A percentile compares a stretch with the other conserved stretches of the same genome.
These are phyloP conservation scores for Aromia moschata DNA, from an alignment of 2,888 invertebrate genomes.

Conservation along the genomic window DNA sequence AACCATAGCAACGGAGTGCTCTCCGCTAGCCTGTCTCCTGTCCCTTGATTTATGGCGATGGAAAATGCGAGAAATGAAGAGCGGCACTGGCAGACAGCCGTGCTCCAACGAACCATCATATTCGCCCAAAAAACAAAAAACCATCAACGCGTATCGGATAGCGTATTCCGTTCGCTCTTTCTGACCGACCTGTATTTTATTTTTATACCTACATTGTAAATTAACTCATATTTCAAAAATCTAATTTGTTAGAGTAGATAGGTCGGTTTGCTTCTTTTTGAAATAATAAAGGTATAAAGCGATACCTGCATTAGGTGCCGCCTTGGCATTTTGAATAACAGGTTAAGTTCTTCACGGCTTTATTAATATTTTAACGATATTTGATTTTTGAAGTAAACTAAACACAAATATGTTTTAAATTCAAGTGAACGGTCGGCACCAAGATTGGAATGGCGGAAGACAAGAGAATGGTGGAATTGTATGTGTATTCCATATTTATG, in stretches of 20 bases:
- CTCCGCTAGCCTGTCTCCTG: conserved; percentile 65
- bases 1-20: conserved; percentile 65
- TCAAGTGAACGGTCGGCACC: no score
- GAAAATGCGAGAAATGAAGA: conserved; percentile 67
- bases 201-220: conserved; percentile 6
- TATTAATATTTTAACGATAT: no score
- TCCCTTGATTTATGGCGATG: conserved; percentile 66
- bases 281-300: no score
- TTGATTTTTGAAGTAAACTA: no score
- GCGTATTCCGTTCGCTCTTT: conserved; percentile 28
- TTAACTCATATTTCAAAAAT: conserved; percentile 3
- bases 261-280: background rate
- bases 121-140: conserved; percentile 45
- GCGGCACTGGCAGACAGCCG: conserved; percentile 62
- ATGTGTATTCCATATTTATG: no score
- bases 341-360: no score
- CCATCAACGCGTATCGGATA: conserved; percentile 43
- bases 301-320: no score
- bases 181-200: conserved; percentile 5
- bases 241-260: background rate
- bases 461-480: no score
- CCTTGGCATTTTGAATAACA: no score
- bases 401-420: no score
- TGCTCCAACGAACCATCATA: conserved; percentile 47
- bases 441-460: no score